A percentile compares a stretch with the other conserved stretches of the same genome.
Evolutionary conservation across 2,113 vertebrate species (phyloP).

Genomic region (Urocolius indicus): DNA sequence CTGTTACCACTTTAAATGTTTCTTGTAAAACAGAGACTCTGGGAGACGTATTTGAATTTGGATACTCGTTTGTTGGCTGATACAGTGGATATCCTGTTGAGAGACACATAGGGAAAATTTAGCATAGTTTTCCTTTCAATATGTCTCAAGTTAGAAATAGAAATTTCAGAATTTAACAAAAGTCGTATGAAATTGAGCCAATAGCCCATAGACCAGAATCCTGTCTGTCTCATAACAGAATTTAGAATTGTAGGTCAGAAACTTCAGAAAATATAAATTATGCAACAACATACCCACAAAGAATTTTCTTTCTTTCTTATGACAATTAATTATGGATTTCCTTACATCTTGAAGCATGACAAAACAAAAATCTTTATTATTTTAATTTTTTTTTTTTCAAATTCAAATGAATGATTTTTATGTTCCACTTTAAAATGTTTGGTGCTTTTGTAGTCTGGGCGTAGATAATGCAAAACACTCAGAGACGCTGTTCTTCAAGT

Average conservation of each 20-base stretch:
- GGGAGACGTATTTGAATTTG: background rate
- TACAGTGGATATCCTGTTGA: background rate
- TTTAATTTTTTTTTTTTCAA: background rate
- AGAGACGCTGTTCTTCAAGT: background rate
- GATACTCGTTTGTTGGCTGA: background rate
- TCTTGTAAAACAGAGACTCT: background rate
- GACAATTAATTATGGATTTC: background rate
- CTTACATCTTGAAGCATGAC: background rate
- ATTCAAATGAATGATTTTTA: background rate
- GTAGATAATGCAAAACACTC: background rate
- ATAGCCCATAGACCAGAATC: background rate
- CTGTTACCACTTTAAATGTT: conserved; percentile 26
- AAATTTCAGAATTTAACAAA: background rate
- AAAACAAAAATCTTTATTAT: background rate
- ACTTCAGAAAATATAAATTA: background rate
- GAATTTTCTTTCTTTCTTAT: background rate
- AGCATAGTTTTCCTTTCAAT: background rate
- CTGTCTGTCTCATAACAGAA: background rate
- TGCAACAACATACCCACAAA: background rate
- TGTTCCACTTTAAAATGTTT: background rate
- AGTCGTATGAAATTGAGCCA: background rate
- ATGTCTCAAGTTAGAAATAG: background rate
- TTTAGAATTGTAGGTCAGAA: background rate
- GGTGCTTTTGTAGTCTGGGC: background rate
- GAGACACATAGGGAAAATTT: background rate